Evolutionary conservation across 1,140 invertebrate species (phyloP).

Genomic region (Triops longicaudatus): DNA sequence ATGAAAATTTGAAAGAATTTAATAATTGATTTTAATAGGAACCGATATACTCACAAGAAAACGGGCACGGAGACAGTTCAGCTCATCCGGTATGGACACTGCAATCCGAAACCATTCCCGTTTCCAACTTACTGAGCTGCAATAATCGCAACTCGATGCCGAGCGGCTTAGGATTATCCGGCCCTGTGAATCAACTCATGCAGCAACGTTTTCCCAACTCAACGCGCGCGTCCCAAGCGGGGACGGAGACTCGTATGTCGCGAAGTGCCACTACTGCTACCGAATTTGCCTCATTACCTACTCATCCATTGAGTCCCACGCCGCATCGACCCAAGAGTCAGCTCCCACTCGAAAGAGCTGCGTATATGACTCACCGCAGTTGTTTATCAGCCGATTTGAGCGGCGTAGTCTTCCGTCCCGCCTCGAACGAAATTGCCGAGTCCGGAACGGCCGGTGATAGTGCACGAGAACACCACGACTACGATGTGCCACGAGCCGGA

Average conservation of each 20-base stretch:
- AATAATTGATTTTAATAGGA: neutral
- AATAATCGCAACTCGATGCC: conserved; percentile 4
- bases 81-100: neutral
- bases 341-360: conserved; percentile 21
- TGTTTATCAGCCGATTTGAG: conserved; percentile 26
- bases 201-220: conserved; percentile 27
- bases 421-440: conserved; percentile 30
- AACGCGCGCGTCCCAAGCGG: conserved; percentile 28
- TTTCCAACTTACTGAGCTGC: neutral
- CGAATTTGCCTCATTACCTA: conserved; percentile 40
- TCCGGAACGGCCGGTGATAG: conserved; percentile 26
- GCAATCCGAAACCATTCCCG: neutral
- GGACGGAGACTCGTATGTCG: conserved; percentile 27
- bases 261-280: conserved; percentile 34
- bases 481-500: conserved; percentile 28
- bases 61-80: neutral
- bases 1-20: neutral
- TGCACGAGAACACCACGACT: conserved; percentile 32
- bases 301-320: conserved; percentile 40
- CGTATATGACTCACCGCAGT: conserved; percentile 28
- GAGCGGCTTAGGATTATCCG: conserved; percentile 28
- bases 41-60: neutral
- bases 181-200: conserved; percentile 29
- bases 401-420: conserved; percentile 27
- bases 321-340: conserved; percentile 39